Conservation (phyloP, 2,797 vertebrate genomes). For the Vipera latastei region DNA sequence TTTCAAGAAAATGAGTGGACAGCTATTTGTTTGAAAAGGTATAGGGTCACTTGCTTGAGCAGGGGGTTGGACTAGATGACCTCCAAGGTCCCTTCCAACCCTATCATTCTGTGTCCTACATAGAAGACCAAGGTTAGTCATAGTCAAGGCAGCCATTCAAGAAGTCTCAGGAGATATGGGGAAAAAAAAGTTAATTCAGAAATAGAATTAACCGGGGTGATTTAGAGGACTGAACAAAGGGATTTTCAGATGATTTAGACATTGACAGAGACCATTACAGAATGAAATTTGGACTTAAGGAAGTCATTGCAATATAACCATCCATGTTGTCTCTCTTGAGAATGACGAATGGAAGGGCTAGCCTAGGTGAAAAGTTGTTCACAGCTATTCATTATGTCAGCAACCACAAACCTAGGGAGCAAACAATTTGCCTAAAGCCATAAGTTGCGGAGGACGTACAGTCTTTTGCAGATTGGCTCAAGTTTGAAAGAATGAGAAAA, state of each 20-base stretch:
- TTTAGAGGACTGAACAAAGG: not conserved
- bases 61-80: not conserved
- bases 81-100: no score
- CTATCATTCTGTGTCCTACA: not conserved
- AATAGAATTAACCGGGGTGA: not conserved
- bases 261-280: not conserved
- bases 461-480: not conserved
- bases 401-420: not conserved
- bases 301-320: not conserved
- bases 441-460: not conserved
- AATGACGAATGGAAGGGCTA: not conserved
- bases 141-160: not conserved
- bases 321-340: not conserved
- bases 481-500: slow-evolving; percentile 7
- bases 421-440: not conserved
- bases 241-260: not conserved
- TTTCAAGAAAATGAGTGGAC: not conserved
- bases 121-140: not conserved
- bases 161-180: not conserved
- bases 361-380: not conserved
- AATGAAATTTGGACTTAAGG: not conserved
- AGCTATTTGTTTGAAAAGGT: not conserved
- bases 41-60: no score
- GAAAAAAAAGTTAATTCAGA: not conserved
- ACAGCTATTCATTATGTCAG: slow-evolving; percentile 9